Conservation (phyloP, 1,140 invertebrate genomes). For the Agraylea sexmaculata region DNA sequence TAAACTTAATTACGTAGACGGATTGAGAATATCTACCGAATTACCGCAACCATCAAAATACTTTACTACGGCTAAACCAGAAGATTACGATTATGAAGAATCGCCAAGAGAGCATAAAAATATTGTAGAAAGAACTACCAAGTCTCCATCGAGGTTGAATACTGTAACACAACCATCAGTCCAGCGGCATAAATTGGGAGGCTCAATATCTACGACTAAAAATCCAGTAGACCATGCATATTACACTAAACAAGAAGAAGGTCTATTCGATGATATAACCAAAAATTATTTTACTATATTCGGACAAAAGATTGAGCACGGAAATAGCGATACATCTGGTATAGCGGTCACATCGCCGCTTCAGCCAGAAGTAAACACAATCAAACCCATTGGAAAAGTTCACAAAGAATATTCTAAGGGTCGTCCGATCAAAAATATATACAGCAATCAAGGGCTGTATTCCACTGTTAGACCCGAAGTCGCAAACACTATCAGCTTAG, state of each 20-base stretch:
- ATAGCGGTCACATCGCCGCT: constrained; percentile 35
- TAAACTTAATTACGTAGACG: constrained; percentile 7
- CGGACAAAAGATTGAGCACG: constrained; percentile 53
- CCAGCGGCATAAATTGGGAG: constrained; percentile 18
- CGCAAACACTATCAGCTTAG: constrained; percentile 34
- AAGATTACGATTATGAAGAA: constrained; percentile 34
- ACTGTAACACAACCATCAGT: constrained; percentile 18
- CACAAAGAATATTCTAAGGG: constrained; percentile 5
- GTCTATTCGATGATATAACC: constrained; percentile 58
- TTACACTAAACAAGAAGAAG: constrained; percentile 60
- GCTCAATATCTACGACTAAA: constrained; percentile 37
- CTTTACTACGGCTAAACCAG: constrained; percentile 31
- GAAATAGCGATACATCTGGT: constrained; percentile 40
- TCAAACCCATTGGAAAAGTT: constrained; percentile 14
- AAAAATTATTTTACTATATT: constrained; percentile 66
- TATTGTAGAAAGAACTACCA: constrained; percentile 17
- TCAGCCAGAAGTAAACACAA: constrained; percentile 22
- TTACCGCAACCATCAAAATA: constrained; percentile 33
- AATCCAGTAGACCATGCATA: constrained; percentile 52
- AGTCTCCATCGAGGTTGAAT: constrained; percentile 19
- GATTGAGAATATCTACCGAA: constrained; percentile 27
- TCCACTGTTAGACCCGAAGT: constrained; percentile 27
- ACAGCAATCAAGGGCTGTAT: constrained; percentile 28
- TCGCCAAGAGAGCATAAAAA: constrained; percentile 16
- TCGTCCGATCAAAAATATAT: constrained; percentile 9